Evolutionary conservation across 2,888 invertebrate genomes (phyloP).

Genomic region (Margaritifera margaritifera): DNA sequence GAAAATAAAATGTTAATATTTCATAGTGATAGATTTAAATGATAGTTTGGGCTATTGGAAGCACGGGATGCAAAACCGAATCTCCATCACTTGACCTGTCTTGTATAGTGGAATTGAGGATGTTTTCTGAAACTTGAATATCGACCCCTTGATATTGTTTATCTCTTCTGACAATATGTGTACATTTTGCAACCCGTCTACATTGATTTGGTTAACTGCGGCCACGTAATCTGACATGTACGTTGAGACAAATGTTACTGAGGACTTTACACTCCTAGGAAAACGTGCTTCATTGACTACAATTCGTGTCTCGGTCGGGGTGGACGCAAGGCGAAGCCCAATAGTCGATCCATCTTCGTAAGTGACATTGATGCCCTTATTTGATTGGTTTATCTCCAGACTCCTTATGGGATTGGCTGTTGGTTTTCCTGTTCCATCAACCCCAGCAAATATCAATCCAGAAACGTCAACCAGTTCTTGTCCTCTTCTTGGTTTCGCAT

Average conservation of each 20-base stretch:
- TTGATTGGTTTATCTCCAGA: too few relatives aligned
- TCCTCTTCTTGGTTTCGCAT: too few relatives aligned
- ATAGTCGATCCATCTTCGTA: constrained; percentile 27
- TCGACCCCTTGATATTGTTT: constrained; percentile 2
- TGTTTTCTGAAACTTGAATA: constrained; percentile 18
- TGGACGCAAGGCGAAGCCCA: constrained; percentile 12
- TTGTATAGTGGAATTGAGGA: constrained; percentile 19
- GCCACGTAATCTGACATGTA: constrained; percentile 21
- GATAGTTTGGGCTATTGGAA: too few relatives aligned
- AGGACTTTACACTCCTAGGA: too few relatives aligned
- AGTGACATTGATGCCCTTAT: not conserved
- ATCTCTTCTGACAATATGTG: too few relatives aligned
- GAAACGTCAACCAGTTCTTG: too few relatives aligned
- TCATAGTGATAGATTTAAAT: too few relatives aligned
- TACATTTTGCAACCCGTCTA: too few relatives aligned
- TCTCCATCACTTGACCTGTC: constrained; percentile 22
- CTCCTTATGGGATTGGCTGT: too few relatives aligned
- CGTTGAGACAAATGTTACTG: constrained; percentile 23
- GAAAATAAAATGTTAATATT: too few relatives aligned
- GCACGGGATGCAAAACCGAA: constrained; percentile 9
- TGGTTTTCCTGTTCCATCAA: too few relatives aligned
- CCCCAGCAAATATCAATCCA: too few relatives aligned
- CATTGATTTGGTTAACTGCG: constrained; percentile 23
- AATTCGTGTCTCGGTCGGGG: constrained; percentile 15
- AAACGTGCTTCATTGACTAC: constrained; percentile 5